A percentile compares a stretch with the other conserved stretches of the same genome.
These are phyloP conservation scores for Caenorhabditis brenneri DNA, from an alignment of 1,140 invertebrate species.

Conservation along the genomic window DNA sequence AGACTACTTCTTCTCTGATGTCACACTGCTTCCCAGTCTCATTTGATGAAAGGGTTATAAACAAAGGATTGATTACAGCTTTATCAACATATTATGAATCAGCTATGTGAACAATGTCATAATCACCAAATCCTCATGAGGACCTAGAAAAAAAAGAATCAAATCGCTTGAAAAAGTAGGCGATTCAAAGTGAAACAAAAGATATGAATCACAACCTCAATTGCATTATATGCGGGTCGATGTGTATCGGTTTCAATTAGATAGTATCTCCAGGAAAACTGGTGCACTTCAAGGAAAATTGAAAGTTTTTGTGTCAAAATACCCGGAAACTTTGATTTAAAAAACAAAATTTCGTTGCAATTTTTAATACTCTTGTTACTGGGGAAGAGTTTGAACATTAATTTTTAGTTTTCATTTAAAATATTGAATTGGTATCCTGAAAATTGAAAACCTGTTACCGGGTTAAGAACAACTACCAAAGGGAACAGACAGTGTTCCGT, in stretches of 20 bases:
- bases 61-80: background rate
- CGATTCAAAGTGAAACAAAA: background rate
- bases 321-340: background rate
- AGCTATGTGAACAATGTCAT: too few relatives aligned
- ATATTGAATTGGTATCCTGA: too few relatives aligned
- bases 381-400: too few relatives aligned
- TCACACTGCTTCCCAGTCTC: background rate
- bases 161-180: background rate
- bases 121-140: too few relatives aligned
- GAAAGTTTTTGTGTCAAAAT: too few relatives aligned
- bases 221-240: slow-evolving; percentile 7
- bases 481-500: too few relatives aligned
- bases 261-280: background rate
- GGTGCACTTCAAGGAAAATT: background rate
- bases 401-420: too few relatives aligned
- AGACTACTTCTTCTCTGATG: background rate
- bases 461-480: background rate
- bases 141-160: background rate
- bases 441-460: too few relatives aligned
- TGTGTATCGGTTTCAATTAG: background rate
- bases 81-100: too few relatives aligned
- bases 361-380: too few relatives aligned
- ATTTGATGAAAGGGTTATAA: background rate
- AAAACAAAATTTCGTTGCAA: too few relatives aligned
- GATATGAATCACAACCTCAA: slow-evolving; percentile 12